Evolutionary conservation across 2,113 vertebrate genomes (phyloP), one percentile per base, ranked within the genome.

Genomic region (Anhinga anhinga): DNA sequence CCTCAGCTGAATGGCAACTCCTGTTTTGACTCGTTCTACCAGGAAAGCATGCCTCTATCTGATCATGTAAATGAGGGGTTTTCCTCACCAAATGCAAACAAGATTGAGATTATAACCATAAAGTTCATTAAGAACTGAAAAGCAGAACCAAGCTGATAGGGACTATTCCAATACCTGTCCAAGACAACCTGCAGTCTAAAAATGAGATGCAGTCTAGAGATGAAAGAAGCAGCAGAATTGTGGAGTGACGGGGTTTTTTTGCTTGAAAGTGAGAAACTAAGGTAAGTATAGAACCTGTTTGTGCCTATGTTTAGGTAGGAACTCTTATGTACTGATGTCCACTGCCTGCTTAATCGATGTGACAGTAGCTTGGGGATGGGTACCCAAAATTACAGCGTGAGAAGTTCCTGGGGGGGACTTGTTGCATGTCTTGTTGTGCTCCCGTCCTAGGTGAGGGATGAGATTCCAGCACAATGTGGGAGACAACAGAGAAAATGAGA

Each of bases 251-350:
- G 36, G 36, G 9, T 47, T 47, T 44, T 67, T 62, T 63, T 22
- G 44, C 29, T 70, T 72, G 76, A 22, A 66, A 55, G 30, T 44
- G 23, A 30, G 53, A 15, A 74, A 30, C 38, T 53, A 6, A 53
- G n/a, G 26, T 29, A 21, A 20, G 23, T 10, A 2, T 5, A 65
- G 66, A 71, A 38, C 50, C 63, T 38, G 55, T 58, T 50, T 44
- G 45, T 70, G 63, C 56, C 56, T 38, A 0, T 23, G 26, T 74
- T 86, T 55, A 30, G 38, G 40, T 36, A 29, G 53, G 58, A 62
- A 6, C 36, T 15, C 34, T 7, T 34, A 2, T 0, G 13, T 47
- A 5, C 38, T 44, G 47, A 13, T 44, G 26, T 32, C 1, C 38
- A 38, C 49, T 2, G 23, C n/a, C 44, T 45, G 59, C 34, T 36